Evolutionary conservation across 2,888 invertebrate genomes (phyloP).

Genomic region (Palloptera scutellata): DNA sequence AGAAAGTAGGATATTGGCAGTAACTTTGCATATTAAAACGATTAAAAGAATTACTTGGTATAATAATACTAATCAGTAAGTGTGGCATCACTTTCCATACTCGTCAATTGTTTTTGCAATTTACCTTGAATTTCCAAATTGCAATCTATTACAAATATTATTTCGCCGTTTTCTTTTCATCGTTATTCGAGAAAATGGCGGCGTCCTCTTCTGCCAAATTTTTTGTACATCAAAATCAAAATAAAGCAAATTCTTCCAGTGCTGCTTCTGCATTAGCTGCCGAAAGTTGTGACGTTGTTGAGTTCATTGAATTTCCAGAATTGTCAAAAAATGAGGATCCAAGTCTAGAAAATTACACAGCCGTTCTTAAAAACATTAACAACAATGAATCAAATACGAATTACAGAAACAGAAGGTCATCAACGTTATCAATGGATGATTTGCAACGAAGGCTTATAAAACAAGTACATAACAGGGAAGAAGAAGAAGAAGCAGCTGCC

Average conservation of each 20-base stretch:
- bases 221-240: slow-evolving; percentile 64
- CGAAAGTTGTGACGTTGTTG: slow-evolving; percentile 47
- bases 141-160: slow-evolving; percentile 42
- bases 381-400: slow-evolving; percentile 30
- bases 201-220: slow-evolving; percentile 63
- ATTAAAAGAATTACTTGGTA: background rate
- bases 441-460: too few relatives aligned
- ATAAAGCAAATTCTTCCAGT: slow-evolving; percentile 62
- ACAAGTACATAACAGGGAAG: too few relatives aligned
- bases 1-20: too few relatives aligned
- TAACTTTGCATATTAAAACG: too few relatives aligned
- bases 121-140: slow-evolving; percentile 10
- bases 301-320: slow-evolving; percentile 44
- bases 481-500: too few relatives aligned
- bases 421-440: slow-evolving; percentile 3
- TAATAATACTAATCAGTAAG: too few relatives aligned
- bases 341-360: slow-evolving; percentile 1
- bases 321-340: background rate
- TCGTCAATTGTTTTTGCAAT: slow-evolving; percentile 11
- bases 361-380: slow-evolving; percentile 24
- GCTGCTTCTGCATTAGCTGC: slow-evolving; percentile 48
- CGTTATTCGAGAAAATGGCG: slow-evolving; percentile 62
- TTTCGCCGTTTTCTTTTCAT: slow-evolving; percentile 39
- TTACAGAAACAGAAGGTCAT: slow-evolving; percentile 34
- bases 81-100: too few relatives aligned